phyloP scores from a whole-genome alignment of 1,140 invertebrate genomes.

The Hesperophylax magnus region DNA sequence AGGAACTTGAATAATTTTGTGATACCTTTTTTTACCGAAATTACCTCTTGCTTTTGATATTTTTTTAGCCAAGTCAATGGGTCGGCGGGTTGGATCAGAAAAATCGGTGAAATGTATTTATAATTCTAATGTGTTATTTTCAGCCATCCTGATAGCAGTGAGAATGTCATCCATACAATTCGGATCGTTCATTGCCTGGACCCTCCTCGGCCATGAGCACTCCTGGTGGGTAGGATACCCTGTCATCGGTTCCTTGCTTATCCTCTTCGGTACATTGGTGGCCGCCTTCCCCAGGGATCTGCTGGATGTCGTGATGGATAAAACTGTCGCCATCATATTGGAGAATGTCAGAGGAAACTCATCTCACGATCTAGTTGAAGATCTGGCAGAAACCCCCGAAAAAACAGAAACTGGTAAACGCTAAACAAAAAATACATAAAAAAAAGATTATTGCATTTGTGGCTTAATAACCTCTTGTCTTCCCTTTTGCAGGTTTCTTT shows the following conservation, averaged over 20 bases:
- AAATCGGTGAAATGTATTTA: not conserved
- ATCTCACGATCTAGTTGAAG: constrained; percentile 9
- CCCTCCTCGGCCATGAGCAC: constrained; percentile 58
- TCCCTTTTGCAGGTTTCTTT: constrained; percentile 65
- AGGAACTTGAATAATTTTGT: too few species aligned
- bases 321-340: constrained; percentile 70
- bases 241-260: constrained; percentile 70
- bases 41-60: too few species aligned
- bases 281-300: constrained; percentile 74
- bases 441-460: too few species aligned
- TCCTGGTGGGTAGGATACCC: constrained; percentile 75
- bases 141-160: constrained; percentile 59
- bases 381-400: not conserved
- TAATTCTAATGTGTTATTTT: constrained; percentile 33
- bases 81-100: too few species aligned
- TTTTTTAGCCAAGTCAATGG: too few species aligned
- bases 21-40: too few species aligned
- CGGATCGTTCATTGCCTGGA: constrained; percentile 62
- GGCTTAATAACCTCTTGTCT: too few species aligned
- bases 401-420: constrained; percentile 18
- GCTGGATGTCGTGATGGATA: constrained; percentile 71
- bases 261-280: constrained; percentile 70
- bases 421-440: too few species aligned
- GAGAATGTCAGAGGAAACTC: constrained; percentile 51
- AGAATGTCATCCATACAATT: constrained; percentile 61